Percentiles rank a stretch among this genome's conserved stretches.
These are phyloP conservation scores for Onychostoma macrolepis DNA, from an alignment of 2,113 vertebrate species.

Conservation along the genomic window DNA sequence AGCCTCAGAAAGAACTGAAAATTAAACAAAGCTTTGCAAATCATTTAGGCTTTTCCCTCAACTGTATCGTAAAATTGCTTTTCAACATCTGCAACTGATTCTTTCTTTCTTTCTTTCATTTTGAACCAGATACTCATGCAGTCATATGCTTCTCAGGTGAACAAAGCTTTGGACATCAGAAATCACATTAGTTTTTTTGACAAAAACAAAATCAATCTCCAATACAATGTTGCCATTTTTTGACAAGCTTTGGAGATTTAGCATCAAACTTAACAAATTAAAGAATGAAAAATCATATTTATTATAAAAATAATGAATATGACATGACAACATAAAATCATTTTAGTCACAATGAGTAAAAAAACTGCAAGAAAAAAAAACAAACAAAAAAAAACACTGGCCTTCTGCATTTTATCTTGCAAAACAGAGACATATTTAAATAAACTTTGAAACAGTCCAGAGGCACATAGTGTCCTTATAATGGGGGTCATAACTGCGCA, in stretches of 20 bases:
- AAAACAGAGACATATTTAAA: not conserved
- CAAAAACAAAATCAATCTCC: not conserved
- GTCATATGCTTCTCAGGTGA: not conserved
- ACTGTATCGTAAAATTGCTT: too few species aligned
- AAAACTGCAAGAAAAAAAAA: not conserved
- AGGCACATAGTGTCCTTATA: conserved; percentile 6
- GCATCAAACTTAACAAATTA: not conserved
- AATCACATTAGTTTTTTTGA: not conserved
- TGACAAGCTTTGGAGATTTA: not conserved
- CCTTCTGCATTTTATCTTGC: not conserved
- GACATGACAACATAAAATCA: not conserved
- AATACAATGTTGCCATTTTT: too few species aligned
- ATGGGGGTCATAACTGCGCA: not conserved
- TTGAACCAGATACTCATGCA: not conserved
- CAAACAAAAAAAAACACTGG: not conserved
- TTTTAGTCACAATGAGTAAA: not conserved
- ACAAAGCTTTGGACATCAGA: not conserved
- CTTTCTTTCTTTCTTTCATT: not conserved
- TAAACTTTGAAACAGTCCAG: conserved; percentile 1
- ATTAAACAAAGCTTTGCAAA: too few species aligned
- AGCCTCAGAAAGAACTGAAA: too few species aligned
- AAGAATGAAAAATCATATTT: not conserved
- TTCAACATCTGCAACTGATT: too few species aligned
- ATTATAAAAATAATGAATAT: not conserved
- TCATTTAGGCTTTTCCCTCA: too few species aligned